Evolutionary conservation across 2,888 invertebrate species (phyloP).

Genomic region (Acanthoscelides obtectus): DNA sequence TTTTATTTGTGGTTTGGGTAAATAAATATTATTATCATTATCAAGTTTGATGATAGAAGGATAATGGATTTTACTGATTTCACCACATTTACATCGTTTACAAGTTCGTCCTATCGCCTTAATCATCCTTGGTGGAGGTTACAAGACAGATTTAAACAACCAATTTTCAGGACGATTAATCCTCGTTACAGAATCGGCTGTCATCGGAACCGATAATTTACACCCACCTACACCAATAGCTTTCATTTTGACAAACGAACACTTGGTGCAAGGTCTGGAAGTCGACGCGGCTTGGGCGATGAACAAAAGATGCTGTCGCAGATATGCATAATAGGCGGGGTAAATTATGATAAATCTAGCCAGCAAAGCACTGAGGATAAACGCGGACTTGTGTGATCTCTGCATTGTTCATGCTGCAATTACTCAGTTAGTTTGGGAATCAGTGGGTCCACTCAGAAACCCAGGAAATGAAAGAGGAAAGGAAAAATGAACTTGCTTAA

Average conservation of each 20-base stretch:
- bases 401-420: too few relatives aligned
- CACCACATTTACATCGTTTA: too few relatives aligned
- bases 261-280: background rate
- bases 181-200: slow-evolving; percentile 3
- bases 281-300: background rate
- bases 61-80: too few relatives aligned
- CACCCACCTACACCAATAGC: slow-evolving; percentile 20
- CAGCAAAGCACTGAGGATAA: background rate
- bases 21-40: too few relatives aligned
- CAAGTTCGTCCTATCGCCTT: background rate
- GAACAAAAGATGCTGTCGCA: background rate
- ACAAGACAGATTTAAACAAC: background rate
- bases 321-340: background rate
- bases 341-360: background rate
- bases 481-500: too few relatives aligned
- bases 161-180: slow-evolving; percentile 11
- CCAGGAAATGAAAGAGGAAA: too few relatives aligned
- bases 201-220: slow-evolving; percentile 23
- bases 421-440: too few relatives aligned
- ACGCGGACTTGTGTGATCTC: too few relatives aligned
- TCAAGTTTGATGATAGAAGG: too few relatives aligned
- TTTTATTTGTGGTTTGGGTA: too few relatives aligned
- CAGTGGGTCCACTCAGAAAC: too few relatives aligned
- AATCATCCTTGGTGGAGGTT: background rate
- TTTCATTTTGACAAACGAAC: slow-evolving; percentile 22